phyloP scores from a whole-genome alignment of 2,888 invertebrate species.

The Clitarchus hookeri region DNA sequence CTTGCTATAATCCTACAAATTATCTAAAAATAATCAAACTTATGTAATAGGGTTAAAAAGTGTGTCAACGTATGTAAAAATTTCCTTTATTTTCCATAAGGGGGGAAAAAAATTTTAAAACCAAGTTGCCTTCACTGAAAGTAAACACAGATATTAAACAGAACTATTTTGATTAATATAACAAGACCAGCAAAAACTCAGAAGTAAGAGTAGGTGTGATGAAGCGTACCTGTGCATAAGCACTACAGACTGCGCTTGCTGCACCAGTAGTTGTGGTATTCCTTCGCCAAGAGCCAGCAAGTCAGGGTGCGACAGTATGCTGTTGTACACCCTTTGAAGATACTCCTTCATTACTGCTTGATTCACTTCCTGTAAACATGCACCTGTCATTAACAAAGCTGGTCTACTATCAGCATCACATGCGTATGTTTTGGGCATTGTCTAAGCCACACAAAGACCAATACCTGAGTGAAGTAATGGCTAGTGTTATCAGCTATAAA shows the following conservation, averaged over 20 bases:
- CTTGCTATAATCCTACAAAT: no score
- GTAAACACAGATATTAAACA: no score
- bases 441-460: background rate
- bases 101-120: no score
- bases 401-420: background rate
- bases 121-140: no score
- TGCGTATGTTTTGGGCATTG: background rate
- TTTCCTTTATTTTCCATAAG: no score
- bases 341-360: slow-evolving; percentile 91
- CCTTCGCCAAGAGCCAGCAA: slow-evolving; percentile 77
- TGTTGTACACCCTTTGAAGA: slow-evolving; percentile 81
- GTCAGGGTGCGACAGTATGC: slow-evolving; percentile 76
- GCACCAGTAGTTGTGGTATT: slow-evolving; percentile 78
- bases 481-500: no score
- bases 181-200: no score
- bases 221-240: slow-evolving; percentile 70
- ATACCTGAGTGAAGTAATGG: background rate
- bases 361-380: slow-evolving; percentile 72
- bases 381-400: background rate
- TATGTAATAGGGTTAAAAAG: no score
- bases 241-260: slow-evolving; percentile 85
- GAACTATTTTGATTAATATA: no score
- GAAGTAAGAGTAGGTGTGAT: no score
- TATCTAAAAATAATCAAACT: no score
- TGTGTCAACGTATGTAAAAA: no score